Evolutionary conservation across 2,113 vertebrate species (phyloP).

Genomic region (Eolophus roseicapilla): DNA sequence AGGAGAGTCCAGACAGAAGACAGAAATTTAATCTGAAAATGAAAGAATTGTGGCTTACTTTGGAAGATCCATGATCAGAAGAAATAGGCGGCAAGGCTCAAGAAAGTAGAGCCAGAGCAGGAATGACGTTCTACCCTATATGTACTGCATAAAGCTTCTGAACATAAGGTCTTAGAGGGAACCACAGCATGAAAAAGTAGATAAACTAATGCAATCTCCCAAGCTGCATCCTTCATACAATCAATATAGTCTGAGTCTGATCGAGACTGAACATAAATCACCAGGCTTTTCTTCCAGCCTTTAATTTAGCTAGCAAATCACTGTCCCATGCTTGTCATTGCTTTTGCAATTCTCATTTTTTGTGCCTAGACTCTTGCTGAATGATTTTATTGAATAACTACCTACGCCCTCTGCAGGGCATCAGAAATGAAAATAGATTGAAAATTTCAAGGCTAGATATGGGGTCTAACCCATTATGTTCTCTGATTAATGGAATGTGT

Average conservation of each 20-base stretch:
- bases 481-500: background rate
- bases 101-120: background rate
- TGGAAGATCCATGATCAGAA: background rate
- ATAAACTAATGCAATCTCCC: background rate
- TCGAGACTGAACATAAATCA: background rate
- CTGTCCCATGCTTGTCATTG: fast-evolving
- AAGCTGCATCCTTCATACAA: background rate
- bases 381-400: background rate
- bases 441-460: background rate
- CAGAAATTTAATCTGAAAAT: background rate
- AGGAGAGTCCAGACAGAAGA: background rate
- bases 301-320: background rate
- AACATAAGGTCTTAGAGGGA: background rate
- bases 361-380: background rate
- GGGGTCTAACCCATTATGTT: background rate
- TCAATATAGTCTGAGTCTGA: background rate
- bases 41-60: background rate
- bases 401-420: background rate
- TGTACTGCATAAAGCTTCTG: background rate
- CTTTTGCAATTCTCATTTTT: background rate
- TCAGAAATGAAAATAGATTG: background rate
- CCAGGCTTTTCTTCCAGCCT: background rate
- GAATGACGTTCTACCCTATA: background rate
- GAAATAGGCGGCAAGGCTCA: background rate
- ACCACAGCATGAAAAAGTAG: background rate